Evolutionary conservation across 1,140 invertebrate species (phyloP).

Genomic region (Idris sp.): DNA sequence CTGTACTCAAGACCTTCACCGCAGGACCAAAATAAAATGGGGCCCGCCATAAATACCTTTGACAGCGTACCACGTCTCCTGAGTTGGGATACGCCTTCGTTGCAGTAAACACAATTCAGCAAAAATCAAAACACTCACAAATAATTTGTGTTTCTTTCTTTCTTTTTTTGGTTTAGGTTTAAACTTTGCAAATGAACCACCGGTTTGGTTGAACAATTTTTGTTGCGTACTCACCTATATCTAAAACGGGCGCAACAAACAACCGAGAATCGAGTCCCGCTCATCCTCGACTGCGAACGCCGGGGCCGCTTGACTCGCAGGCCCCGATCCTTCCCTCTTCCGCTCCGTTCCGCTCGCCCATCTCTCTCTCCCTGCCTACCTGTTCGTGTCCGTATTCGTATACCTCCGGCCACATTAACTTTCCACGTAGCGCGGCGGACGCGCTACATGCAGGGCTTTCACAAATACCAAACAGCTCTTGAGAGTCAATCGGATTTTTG

Average conservation of each 20-base stretch:
- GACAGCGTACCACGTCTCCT: too few relatives aligned
- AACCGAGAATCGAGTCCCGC: slow-evolving; percentile 66
- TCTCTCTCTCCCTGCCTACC: slow-evolving; percentile 22
- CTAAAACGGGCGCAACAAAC: slow-evolving; percentile 60
- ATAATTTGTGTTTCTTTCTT: too few relatives aligned
- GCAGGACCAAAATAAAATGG: too few relatives aligned
- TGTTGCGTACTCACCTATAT: slow-evolving; percentile 66
- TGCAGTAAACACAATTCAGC: too few relatives aligned
- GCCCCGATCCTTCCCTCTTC: slow-evolving; percentile 31
- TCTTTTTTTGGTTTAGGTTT: too few relatives aligned
- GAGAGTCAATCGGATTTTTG: slow-evolving; percentile 9
- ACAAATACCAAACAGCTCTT: slow-evolving; percentile 35
- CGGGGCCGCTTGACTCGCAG: slow-evolving; percentile 65
- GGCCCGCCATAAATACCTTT: too few relatives aligned
- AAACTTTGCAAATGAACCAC: too few relatives aligned
- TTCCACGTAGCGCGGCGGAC: slow-evolving; percentile 48
- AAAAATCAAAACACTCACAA: too few relatives aligned
- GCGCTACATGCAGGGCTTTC: slow-evolving; percentile 56
- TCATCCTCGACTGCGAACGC: slow-evolving; percentile 74
- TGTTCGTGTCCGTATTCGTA: slow-evolving; percentile 51
- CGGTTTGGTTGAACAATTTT: too few relatives aligned
- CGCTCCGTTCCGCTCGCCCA: slow-evolving; percentile 31
- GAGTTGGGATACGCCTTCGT: too few relatives aligned
- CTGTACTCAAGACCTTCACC: too few relatives aligned
- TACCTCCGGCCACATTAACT: slow-evolving; percentile 53